phyloP scores from a whole-genome alignment of 2,888 invertebrate species.

The Hipparchia sbordonii region DNA sequence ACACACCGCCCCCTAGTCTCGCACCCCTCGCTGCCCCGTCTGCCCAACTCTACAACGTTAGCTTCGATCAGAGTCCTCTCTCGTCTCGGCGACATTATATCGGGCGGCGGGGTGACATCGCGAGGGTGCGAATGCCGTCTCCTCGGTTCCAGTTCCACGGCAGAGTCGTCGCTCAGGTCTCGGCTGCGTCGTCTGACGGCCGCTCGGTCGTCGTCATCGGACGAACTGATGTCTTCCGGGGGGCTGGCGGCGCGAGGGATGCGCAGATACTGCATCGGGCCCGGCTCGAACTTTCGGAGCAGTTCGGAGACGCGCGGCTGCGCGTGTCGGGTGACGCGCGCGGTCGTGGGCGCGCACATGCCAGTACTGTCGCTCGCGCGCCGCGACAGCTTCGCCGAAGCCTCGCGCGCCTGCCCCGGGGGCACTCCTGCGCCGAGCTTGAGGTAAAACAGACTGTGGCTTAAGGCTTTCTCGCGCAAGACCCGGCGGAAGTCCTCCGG shows the following conservation, averaged over 20 bases:
- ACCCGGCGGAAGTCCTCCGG: slow-evolving; percentile 77
- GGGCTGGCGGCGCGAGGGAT: slow-evolving; percentile 72
- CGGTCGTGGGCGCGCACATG: slow-evolving; percentile 68
- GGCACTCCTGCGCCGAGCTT: slow-evolving; percentile 69
- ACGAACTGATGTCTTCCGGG: slow-evolving; percentile 72
- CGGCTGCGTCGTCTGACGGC: slow-evolving; percentile 74
- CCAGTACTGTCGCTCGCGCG: slow-evolving; percentile 59
- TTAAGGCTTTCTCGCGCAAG: slow-evolving; percentile 76
- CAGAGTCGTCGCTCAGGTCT: slow-evolving; percentile 80
- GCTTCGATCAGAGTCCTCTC: slow-evolving; percentile 77
- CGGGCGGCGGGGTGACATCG: slow-evolving; percentile 69
- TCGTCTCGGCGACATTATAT: slow-evolving; percentile 68
- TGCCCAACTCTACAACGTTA: slow-evolving; percentile 82
- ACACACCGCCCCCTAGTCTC: slow-evolving; percentile 83
- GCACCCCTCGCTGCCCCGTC: slow-evolving; percentile 76
- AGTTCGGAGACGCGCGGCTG: slow-evolving; percentile 76
- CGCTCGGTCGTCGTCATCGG: slow-evolving; percentile 77
- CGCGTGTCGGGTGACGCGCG: slow-evolving; percentile 65
- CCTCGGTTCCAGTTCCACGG: slow-evolving; percentile 80
- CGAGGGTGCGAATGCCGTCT: slow-evolving; percentile 71
- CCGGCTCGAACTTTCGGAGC: slow-evolving; percentile 71
- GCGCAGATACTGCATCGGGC: slow-evolving; percentile 77
- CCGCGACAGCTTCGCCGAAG: slow-evolving; percentile 38
- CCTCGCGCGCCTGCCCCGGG: slow-evolving; percentile 52
- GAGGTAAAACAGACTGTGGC: slow-evolving; percentile 77